Base-by-base conservation (phyloP, 2,888 invertebrate genomes). In the Cheilosia scutellata region DNA sequence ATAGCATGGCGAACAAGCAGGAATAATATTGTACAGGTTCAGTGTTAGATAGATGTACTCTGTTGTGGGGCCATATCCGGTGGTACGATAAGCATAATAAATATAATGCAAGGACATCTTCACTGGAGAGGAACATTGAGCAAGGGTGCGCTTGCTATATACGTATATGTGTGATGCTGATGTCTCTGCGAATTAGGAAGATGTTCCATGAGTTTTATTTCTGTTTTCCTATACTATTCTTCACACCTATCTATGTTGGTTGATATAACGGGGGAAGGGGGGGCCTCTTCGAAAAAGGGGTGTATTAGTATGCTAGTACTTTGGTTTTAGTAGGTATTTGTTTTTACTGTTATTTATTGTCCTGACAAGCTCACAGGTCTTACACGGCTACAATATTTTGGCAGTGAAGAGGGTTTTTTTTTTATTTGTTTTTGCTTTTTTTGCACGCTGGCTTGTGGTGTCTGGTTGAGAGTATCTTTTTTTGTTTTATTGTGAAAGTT, bases 31-130 rank as follows among this genome's bases (percentile, higher is more conserved):
- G 58, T 44, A 37, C 66, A 29, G 37, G 49, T 47, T 68, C 57
- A 20, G 55, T 65, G 37, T 49, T 37, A 44, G 40, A 55, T 40
- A 44, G 53, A 27, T 37, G 11, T 25, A 25, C 37, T 29, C 65
- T 53, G 42, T 82, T 63, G 51, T 74, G 66, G 31, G 53, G 44
- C 60, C 33, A 66, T 82, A 76, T 80, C 58, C 76, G 49, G 44
- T 76, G 44, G 66, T 70, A 82, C 71, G 82, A 86, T 82, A 77
- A 86, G 76, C 86, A 77, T 82, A 82, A 82, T 86, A 86, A 86
- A 86, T 86, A 77, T 77, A 72, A 86, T 82, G 71, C 86, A 76
- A 86, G 86, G 86, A 82, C 86, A 82, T 76, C 72, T 86, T 76
- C 72, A 68, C 13, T 75, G 70, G 57, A 79, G 75, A 70, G 62